Evolutionary conservation across 2,888 invertebrate genomes (phyloP).

Genomic region (Aquatica leii): DNA sequence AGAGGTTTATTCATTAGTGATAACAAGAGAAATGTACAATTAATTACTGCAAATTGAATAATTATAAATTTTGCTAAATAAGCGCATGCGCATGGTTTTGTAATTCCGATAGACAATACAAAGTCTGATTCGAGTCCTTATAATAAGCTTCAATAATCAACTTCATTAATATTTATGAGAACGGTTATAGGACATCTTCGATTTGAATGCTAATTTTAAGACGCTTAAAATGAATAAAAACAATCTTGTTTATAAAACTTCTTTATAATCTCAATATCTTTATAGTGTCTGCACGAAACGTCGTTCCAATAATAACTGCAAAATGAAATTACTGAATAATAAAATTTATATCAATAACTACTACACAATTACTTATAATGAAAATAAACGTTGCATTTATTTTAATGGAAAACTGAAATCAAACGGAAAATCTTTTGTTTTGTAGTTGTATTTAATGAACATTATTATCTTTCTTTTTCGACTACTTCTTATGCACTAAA

Average conservation of each 20-base stretch:
- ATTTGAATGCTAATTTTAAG: slow-evolving; percentile 24
- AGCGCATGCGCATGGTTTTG: slow-evolving; percentile 13
- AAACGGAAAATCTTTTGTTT: no score
- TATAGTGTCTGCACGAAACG: neutral
- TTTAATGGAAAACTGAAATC: no score
- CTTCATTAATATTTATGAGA: slow-evolving; percentile 26
- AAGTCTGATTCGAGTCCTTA: slow-evolving; percentile 13
- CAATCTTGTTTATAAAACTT: slow-evolving; percentile 10
- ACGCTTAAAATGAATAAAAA: slow-evolving; percentile 7
- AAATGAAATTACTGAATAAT: neutral
- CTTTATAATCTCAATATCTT: neutral
- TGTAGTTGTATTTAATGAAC: no score
- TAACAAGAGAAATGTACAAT: slow-evolving; percentile 37
- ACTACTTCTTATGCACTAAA: no score
- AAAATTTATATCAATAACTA: slow-evolving; percentile 1
- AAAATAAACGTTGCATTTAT: no score
- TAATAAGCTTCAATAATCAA: slow-evolving; percentile 22
- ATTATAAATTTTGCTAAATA: slow-evolving; percentile 28
- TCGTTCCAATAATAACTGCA: neutral
- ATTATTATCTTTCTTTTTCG: no score
- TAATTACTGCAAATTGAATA: slow-evolving; percentile 35
- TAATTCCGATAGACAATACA: neutral
- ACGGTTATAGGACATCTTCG: slow-evolving; percentile 21
- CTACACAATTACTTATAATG: no score
- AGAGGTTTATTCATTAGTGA: slow-evolving; percentile 34